Conservation (phyloP, 2,888 invertebrate species). For the Agrotis exclamationis region DNA sequence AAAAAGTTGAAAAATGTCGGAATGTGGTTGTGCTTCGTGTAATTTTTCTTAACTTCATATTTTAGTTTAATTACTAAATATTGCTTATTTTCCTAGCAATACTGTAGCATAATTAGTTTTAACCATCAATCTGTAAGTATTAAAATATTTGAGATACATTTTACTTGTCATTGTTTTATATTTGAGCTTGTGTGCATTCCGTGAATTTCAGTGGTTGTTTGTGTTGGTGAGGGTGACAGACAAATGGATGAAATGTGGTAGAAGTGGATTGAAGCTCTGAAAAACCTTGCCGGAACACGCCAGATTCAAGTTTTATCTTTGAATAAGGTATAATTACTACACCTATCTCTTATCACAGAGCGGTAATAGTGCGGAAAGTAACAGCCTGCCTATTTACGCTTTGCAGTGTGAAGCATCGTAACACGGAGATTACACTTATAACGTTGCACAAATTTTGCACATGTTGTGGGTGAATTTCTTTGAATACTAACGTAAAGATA, state of each 20-base stretch:
- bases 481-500: conserved; percentile 69
- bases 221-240: conserved; percentile 85
- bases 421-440: conserved; percentile 74
- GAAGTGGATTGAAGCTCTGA: conserved; percentile 75
- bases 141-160: conserved; percentile 27
- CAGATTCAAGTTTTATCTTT: conserved; percentile 66
- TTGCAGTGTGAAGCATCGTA: conserved; percentile 82
- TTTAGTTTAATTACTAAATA: conserved; percentile 58
- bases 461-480: conserved; percentile 73
- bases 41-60: conserved; percentile 73
- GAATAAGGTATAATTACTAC: conserved; percentile 74
- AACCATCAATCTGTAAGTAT: conserved; percentile 64
- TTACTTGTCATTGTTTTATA: conserved; percentile 59
- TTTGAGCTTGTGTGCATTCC: conserved; percentile 78
- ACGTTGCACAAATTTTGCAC: conserved; percentile 71
- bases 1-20: conserved; percentile 81
- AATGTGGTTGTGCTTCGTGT: conserved; percentile 82
- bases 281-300: conserved; percentile 65
- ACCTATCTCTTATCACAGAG: conserved; percentile 43
- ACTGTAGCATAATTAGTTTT: conserved; percentile 63
- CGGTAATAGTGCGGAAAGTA: conserved; percentile 75
- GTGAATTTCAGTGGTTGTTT: conserved; percentile 84
- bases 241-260: conserved; percentile 86
- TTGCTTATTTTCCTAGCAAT: conserved; percentile 56
- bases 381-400: conserved; percentile 83